phyloP scores from a whole-genome alignment of 2,113 vertebrate genomes.

The Diglossa brunneiventris region DNA sequence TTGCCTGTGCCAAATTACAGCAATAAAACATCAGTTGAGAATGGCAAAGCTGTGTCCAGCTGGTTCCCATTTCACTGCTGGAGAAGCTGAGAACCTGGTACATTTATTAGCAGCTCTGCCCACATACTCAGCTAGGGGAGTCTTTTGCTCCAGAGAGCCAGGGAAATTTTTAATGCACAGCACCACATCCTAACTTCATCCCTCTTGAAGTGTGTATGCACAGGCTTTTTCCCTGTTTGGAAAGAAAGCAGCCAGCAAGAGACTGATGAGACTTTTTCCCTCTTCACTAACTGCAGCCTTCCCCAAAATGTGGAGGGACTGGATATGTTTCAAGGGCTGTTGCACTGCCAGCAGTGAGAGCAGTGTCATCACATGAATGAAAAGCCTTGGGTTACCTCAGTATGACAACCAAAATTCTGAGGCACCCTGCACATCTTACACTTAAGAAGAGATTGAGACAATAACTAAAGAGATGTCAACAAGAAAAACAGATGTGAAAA shows the following conservation, averaged over 20 bases:
- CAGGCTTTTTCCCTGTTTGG: background rate
- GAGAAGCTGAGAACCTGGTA: background rate
- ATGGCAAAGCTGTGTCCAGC: background rate
- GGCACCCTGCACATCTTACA: background rate
- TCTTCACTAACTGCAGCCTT: background rate
- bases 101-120: background rate
- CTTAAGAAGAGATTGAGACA: background rate
- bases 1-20: background rate
- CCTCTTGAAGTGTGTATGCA: background rate
- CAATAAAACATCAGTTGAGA: background rate
- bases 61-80: background rate
- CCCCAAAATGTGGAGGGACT: background rate
- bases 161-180: background rate
- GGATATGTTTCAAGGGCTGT: background rate
- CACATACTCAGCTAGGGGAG: background rate
- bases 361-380: background rate
- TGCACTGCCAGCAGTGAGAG: background rate
- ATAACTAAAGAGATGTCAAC: background rate
- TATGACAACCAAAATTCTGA: background rate
- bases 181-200: background rate
- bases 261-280: background rate
- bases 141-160: background rate
- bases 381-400: background rate
- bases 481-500: background rate
- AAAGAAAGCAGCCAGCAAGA: background rate